Conservation (phyloP, 2,888 invertebrate species). For the Cactoblastis cactorum region DNA sequence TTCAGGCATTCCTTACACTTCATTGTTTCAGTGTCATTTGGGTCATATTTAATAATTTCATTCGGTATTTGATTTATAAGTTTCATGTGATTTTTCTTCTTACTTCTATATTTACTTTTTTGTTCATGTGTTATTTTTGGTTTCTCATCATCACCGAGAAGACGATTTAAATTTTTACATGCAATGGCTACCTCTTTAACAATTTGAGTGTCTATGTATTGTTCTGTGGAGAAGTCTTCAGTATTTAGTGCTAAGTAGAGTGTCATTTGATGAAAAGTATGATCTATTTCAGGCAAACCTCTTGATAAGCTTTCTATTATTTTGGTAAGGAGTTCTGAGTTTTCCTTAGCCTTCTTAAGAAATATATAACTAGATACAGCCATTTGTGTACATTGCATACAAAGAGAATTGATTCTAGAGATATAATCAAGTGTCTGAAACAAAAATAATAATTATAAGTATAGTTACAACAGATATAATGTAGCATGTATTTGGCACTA, state of each 20-base stretch:
- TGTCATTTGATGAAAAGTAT: slow-evolving; percentile 27
- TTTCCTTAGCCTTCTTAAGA: slow-evolving; percentile 35
- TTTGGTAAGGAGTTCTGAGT: slow-evolving; percentile 34
- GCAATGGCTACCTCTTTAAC: slow-evolving; percentile 28
- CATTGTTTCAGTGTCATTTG: slow-evolving; percentile 28
- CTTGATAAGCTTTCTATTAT: slow-evolving; percentile 34
- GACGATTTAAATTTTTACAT: slow-evolving; percentile 29
- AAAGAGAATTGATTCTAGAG: slow-evolving; percentile 39
- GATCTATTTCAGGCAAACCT: slow-evolving; percentile 30
- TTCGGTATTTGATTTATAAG: slow-evolving; percentile 25
- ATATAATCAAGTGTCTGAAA: slow-evolving; percentile 48
- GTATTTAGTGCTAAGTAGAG: slow-evolving; percentile 44
- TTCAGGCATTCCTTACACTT: slow-evolving; percentile 51
- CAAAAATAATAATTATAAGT: slow-evolving; percentile 11
- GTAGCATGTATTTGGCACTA: too few species aligned
- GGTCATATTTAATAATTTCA: slow-evolving; percentile 41
- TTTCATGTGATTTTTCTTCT: slow-evolving; percentile 13
- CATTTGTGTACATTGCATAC: slow-evolving; percentile 39
- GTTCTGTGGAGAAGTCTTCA: slow-evolving; percentile 36
- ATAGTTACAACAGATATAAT: too few species aligned
- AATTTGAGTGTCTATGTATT: slow-evolving; percentile 39
- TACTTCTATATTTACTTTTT: slow-evolving; percentile 17
- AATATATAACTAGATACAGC: slow-evolving; percentile 47
- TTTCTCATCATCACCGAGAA: slow-evolving; percentile 25
- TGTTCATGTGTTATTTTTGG: slow-evolving; percentile 22